Evolutionary conservation across 2,113 vertebrate species (phyloP), one percentile per base, ranked within the genome.

Genomic region (Elaphurus davidianus): DNA sequence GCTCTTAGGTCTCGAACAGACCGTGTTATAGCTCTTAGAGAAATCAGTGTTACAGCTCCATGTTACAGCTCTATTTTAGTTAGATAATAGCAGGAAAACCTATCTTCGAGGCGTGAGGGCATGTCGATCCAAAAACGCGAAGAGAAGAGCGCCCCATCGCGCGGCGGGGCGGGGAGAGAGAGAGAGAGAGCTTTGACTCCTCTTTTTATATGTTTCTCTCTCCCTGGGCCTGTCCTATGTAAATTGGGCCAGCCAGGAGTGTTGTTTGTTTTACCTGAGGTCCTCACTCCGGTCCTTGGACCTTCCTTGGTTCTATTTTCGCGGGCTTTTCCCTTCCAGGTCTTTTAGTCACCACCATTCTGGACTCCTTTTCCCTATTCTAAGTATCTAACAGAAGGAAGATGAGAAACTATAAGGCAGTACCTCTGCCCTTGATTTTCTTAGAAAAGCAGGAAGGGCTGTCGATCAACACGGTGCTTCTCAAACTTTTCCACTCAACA

Each of bases 391-490:
- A 67, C 4, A 10, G 12, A 50, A 94, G 36, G n/a, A 93, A 17
- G 12, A 54, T 43, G 36, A 95, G 19, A 94, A 76, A 84, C 5
- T 64, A 21, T 79, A 33, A 19, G 43, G 76, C 19, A 36, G 67
- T 74, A 23, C 13, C 91, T 43, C n/a, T 95, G 85, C 76, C 21
- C 52, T 89, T 88, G 71, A 25, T 90, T 86, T 76, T 45, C 7
- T 83, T 71, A 71, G 52, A 28, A 95, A 97, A 92, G 71, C 59
- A 95, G 40, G 30, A 96, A 90, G 16, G 19, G 25, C 8, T 71
- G 1, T 13, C 7, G 16, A 40, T 43, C 57, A 81, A 83, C 8
- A 62, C 4, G 17, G 2, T 10, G 7, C 27, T 79, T 89, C 64
- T 81, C 78, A 83, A 94, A 91, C 14, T n/a, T 60, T 87, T 52